Evolutionary conservation across 2,797 vertebrate genomes (phyloP).

Genomic region (Lepidocolaptes lacrymiger): DNA sequence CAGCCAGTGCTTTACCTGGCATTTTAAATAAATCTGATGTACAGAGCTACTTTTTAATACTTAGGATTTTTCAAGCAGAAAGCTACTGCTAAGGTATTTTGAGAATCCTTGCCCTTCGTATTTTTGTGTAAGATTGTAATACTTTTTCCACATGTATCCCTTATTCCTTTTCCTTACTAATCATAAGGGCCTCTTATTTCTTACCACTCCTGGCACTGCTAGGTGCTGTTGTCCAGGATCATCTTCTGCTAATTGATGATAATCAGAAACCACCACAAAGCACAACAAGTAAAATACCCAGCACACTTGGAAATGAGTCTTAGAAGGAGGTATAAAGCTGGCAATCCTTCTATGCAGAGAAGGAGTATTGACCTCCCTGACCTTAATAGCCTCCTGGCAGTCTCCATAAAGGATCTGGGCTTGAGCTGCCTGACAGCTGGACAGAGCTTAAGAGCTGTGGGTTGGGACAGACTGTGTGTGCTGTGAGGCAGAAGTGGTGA

Average conservation of each 20-base stretch:
- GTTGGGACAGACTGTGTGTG: fast-evolving
- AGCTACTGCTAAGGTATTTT: neutral
- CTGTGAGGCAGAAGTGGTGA: neutral
- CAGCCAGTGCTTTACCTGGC: neutral
- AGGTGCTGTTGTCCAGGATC: neutral
- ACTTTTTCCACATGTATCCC: neutral
- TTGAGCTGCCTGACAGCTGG: neutral
- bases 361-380: neutral
- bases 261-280: neutral
- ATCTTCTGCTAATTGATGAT: neutral
- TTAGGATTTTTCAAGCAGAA: neutral
- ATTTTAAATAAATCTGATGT: neutral
- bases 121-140: neutral
- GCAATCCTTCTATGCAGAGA: neutral
- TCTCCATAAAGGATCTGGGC: neutral
- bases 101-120: neutral
- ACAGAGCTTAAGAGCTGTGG: neutral
- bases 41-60: neutral
- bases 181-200: neutral
- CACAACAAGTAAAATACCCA: neutral
- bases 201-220: neutral
- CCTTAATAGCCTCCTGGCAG: neutral
- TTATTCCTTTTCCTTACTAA: neutral
- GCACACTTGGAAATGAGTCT: neutral
- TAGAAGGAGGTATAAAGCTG: neutral